Conservation (phyloP, 1,140 invertebrate genomes). For the Centruroides sculpturatus region DNA sequence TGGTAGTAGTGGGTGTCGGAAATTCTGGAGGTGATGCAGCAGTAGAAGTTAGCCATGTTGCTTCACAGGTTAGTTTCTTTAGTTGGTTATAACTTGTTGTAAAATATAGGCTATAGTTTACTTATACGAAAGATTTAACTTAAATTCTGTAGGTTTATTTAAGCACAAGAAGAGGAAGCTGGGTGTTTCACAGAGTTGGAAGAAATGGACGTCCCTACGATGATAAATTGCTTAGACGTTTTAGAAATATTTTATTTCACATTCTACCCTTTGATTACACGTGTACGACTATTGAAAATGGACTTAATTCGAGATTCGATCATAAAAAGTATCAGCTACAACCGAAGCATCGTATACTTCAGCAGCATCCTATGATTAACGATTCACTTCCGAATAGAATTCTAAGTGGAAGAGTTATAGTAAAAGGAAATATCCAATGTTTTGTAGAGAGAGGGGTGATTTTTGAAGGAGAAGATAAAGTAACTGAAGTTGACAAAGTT, state of each 20-base stretch:
- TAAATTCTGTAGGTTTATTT: slow-evolving; percentile 28
- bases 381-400: slow-evolving; percentile 36
- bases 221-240: slow-evolving; percentile 6
- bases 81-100: no score
- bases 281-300: slow-evolving; percentile 3
- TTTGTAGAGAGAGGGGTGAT: slow-evolving; percentile 24
- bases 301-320: slow-evolving; percentile 24
- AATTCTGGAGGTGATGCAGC: slow-evolving; percentile 40
- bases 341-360: slow-evolving; percentile 29
- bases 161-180: slow-evolving; percentile 33
- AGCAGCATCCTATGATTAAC: slow-evolving; percentile 38
- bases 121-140: background rate
- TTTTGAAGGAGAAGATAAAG: slow-evolving; percentile 20
- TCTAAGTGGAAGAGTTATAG: slow-evolving; percentile 25
- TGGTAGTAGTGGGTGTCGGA: slow-evolving; percentile 38
- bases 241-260: slow-evolving; percentile 3
- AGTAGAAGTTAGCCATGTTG: slow-evolving; percentile 34
- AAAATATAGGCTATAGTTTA: no score
- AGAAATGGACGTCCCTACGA: slow-evolving; percentile 24
- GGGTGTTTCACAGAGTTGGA: slow-evolving; percentile 28
- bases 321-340: slow-evolving; percentile 32
- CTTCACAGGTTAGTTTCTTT: slow-evolving; percentile 25
- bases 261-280: background rate
- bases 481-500: slow-evolving; percentile 2
- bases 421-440: slow-evolving; percentile 27